A percentile compares a stretch with the other conserved stretches of the same genome.
Conservation (phyloP, 1,140 invertebrate genomes). For the Maniola jurtina region DNA sequence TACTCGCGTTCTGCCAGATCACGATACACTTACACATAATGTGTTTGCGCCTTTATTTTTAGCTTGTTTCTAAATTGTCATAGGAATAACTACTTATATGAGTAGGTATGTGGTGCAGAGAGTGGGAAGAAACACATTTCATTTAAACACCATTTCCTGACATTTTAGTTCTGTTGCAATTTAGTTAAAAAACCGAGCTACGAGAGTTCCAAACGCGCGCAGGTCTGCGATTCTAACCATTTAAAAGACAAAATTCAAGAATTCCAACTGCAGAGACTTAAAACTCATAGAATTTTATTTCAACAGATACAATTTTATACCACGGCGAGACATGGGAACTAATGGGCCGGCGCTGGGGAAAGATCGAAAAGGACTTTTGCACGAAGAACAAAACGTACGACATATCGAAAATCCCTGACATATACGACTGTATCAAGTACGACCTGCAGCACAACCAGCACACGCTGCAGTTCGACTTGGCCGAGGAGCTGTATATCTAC, state of each 20-base stretch:
- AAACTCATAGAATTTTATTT: background rate
- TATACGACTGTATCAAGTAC: constrained; percentile 99
- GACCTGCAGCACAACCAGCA: constrained; percentile 99
- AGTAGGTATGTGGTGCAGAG: too few relatives aligned
- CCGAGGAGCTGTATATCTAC: constrained; percentile 96
- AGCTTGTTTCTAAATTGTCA: too few relatives aligned
- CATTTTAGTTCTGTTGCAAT: too few relatives aligned
- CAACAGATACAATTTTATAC: constrained; percentile 92
- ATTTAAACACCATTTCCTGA: too few relatives aligned
- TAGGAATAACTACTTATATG: too few relatives aligned
- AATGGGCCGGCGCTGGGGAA: constrained; percentile 98
- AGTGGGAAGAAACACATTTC: too few relatives aligned
- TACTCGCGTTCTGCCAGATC: too few relatives aligned
- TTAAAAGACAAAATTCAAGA: too few relatives aligned
- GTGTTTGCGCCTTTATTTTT: too few relatives aligned
- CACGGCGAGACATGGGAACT: constrained; percentile 99
- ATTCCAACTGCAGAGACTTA: background rate
- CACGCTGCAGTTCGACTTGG: constrained; percentile 94
- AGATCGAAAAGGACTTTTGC: constrained; percentile 99
- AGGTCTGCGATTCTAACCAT: too few relatives aligned
- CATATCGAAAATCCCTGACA: constrained; percentile 99
- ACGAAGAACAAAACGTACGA: constrained; percentile 96
- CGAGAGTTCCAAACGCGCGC: background rate
- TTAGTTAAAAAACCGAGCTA: background rate
- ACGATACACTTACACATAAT: too few relatives aligned